These are phyloP conservation scores for Euura saliciscinereae DNA, from an alignment of 1,140 invertebrate species.

Conservation along the genomic window DNA sequence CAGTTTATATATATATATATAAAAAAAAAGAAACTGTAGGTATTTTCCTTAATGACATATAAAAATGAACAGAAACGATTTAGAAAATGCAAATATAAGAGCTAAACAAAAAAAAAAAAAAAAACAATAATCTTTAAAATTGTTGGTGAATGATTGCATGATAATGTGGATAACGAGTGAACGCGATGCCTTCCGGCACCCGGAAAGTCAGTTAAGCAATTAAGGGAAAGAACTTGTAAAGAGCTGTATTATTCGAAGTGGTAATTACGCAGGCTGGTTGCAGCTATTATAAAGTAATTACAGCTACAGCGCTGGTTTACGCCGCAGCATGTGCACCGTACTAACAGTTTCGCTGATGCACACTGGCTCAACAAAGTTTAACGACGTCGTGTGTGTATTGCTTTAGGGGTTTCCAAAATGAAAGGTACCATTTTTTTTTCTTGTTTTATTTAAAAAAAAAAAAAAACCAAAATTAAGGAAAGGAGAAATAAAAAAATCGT, in stretches of 20 bases:
- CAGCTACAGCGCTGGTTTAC: neutral
- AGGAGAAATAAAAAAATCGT: neutral
- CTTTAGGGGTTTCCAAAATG: neutral
- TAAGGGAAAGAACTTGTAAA: constrained; percentile 5
- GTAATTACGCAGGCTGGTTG: constrained; percentile 44
- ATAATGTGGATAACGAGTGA: neutral
- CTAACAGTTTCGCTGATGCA: neutral
- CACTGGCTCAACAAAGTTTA: neutral
- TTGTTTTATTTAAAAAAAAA: too few species aligned
- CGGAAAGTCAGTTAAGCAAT: constrained; percentile 4
- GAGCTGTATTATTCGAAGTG: neutral
- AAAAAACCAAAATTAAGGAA: neutral
- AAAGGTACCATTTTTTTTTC: neutral
- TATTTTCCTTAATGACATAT: neutral
- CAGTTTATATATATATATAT: too few species aligned
- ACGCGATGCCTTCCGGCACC: neutral
- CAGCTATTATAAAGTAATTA: constrained; percentile 46
- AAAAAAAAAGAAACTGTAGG: too few species aligned
- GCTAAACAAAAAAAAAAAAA: neutral
- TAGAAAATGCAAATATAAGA: neutral
- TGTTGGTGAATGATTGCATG: neutral
- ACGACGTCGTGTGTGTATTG: neutral
- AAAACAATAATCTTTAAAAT: neutral
- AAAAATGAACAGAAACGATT: neutral
- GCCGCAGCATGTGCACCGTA: too few species aligned